These are phyloP conservation scores for Esperia sulphurella DNA, from an alignment of 2,888 invertebrate species.

Conservation along the genomic window DNA sequence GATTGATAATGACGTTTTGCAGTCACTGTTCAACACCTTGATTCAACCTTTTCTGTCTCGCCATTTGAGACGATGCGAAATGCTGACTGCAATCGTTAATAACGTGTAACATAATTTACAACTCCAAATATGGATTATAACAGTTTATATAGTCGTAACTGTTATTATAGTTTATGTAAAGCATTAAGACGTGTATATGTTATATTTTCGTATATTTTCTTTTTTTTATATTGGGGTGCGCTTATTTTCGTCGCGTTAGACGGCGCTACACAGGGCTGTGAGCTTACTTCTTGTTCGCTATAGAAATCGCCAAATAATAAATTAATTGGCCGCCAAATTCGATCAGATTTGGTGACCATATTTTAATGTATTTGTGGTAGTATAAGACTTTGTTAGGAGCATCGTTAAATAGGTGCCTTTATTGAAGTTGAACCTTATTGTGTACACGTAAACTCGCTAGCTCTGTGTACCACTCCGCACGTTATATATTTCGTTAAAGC, in stretches of 20 bases:
- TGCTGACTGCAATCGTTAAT: conserved; percentile 25
- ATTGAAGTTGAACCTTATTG: too few relatives aligned
- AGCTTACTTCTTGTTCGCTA: conserved; percentile 6
- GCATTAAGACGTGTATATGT: conserved; percentile 72
- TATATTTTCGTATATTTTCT: conserved; percentile 69
- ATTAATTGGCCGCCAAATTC: too few relatives aligned
- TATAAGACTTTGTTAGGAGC: too few relatives aligned
- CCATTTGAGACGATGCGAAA: background rate
- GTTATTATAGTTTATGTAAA: conserved; percentile 75
- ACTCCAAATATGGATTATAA: conserved; percentile 54
- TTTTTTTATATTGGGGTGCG: conserved; percentile 46
- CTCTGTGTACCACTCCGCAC: conserved; percentile 31
- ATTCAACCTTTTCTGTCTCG: background rate
- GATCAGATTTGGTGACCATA: too few relatives aligned
- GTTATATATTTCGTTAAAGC: conserved; percentile 62
- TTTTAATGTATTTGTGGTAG: background rate
- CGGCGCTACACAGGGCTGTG: conserved; percentile 18
- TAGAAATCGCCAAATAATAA: too few relatives aligned
- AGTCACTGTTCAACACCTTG: background rate
- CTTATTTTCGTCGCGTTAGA: conserved; percentile 5
- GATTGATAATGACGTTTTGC: background rate
- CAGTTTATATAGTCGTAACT: conserved; percentile 72
- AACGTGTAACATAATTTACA: conserved; percentile 66
- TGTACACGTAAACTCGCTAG: conserved; percentile 13
- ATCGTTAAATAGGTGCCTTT: background rate